Evolutionary conservation across 2,888 invertebrate species (phyloP), one percentile per base, ranked within the genome.

Genomic region (Phyllotreta cruciferae): DNA sequence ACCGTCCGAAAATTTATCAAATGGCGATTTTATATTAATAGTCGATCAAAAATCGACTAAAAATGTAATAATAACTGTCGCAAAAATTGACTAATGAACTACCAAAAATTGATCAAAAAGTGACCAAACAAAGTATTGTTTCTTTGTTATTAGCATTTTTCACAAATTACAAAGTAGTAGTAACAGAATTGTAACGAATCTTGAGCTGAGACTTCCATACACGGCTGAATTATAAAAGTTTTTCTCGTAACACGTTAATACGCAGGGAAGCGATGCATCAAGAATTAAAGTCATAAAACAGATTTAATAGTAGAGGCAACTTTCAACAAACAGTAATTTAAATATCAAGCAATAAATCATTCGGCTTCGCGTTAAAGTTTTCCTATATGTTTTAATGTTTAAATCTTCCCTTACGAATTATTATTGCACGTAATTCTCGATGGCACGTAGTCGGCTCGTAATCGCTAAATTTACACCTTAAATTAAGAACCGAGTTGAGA

Each of bases 241-340:
- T 56, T 56, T 56, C 56, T 47, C 56, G 24, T 56, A 45, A 56
- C 56, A 47, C 38, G n/a, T 34, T 56, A 56, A 56, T 45, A 45
- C 56, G 35, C 35, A 45, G 56, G 56, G 56, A 45, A 36, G 56
- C 47, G 8, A 56, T 56, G 47, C 45, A 56, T 56, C 56, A 45
- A 56, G 56, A 56, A 47, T 56, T 56, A 56, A 24, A 10, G 56
- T 24, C 56, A 56, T 56, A 56, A 56, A 56, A 56, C 56, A 47
- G 45, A 56, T 56, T 56, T 56, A 56, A 56, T 56, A 56, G 56
- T 47, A n/a, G n/a, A 56, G 56, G 56, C 47, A 56, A 56, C 56
- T 56, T 47, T 56, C 56, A 56, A 45, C 56, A 35, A 44, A 45
- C 14, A 47, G 36, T 56, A 56, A 56, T 56, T 56, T 56, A 56